Conservation (phyloP, 2,113 vertebrate species). For the Erinaceus europaeus region DNA sequence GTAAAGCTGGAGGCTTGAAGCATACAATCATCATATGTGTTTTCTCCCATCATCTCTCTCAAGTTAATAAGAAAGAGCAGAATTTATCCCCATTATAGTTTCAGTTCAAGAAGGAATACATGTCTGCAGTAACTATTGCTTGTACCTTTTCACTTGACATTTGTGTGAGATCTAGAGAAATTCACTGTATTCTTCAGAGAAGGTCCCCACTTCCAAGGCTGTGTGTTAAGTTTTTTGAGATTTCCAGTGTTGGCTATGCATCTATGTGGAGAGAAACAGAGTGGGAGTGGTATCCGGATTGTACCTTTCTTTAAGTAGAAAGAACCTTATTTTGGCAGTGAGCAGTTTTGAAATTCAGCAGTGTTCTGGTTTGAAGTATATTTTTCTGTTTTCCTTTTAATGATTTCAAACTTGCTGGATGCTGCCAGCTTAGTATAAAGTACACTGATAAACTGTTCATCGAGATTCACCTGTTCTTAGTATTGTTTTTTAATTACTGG, state of each 20-base stretch:
- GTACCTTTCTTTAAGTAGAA: too few relatives aligned
- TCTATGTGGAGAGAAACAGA: accelerated
- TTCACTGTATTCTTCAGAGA: neutral
- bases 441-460: neutral
- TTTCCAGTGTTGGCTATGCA: neutral
- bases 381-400: too few relatives aligned
- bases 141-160: neutral
- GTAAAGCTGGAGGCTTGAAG: neutral
- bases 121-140: neutral
- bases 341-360: neutral
- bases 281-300: too few relatives aligned
- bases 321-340: neutral
- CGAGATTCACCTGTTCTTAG: neutral
- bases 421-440: neutral
- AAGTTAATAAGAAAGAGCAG: neutral
- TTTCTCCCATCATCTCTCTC: neutral
- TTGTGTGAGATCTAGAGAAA: neutral
- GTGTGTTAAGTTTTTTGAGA: neutral
- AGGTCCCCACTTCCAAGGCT: neutral
- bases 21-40: neutral
- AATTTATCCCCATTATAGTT: neutral
- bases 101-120: neutral
- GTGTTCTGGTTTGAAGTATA: neutral
- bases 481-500: neutral
- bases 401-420: neutral